These are phyloP conservation scores for Leucopsar rothschildi DNA, from an alignment of 2,113 vertebrate species.

Conservation along the genomic window DNA sequence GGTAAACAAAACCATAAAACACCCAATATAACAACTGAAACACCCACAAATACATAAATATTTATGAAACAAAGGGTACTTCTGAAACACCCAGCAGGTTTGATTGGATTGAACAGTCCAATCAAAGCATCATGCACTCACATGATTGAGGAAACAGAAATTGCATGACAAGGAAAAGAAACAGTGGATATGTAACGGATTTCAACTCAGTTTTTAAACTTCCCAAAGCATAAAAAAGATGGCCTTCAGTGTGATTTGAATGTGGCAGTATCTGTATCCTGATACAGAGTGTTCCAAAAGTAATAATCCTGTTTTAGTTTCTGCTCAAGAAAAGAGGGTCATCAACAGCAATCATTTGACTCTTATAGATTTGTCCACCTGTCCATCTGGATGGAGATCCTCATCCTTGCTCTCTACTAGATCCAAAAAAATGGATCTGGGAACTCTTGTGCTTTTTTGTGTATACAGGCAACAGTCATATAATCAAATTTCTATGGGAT, in stretches of 20 bases:
- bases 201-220: background rate
- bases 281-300: background rate
- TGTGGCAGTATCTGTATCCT: background rate
- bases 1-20: conserved; percentile 67
- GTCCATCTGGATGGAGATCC: background rate
- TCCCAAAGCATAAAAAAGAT: background rate
- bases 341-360: accelerated
- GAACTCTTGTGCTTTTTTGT: background rate
- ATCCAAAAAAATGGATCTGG: background rate
- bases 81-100: background rate
- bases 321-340: background rate
- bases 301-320: background rate
- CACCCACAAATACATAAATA: conserved; percentile 43
- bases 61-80: conserved; percentile 29
- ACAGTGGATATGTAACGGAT: background rate
- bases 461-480: background rate
- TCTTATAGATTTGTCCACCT: background rate
- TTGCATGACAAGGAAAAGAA: background rate
- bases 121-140: background rate
- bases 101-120: conserved; percentile 19
- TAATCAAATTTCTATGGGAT: background rate
- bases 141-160: background rate
- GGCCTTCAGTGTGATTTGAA: background rate
- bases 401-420: background rate
- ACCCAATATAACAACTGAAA: background rate